These are phyloP conservation scores for Diploptera punctata DNA, from an alignment of 2,888 invertebrate genomes.

Conservation along the genomic window DNA sequence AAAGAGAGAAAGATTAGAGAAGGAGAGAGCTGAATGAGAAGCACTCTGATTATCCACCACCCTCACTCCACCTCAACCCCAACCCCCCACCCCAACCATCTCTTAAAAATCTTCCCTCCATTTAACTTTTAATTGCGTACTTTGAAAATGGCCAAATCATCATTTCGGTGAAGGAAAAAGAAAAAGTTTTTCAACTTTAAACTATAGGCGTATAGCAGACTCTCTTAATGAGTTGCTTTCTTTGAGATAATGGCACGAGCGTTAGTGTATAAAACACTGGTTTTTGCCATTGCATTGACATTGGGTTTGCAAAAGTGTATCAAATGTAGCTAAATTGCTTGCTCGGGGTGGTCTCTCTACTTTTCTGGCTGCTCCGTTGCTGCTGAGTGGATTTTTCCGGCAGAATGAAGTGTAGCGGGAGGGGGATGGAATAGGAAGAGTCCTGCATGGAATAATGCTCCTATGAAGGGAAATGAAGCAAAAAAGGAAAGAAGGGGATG, in stretches of 20 bases:
- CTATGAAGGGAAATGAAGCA: conserved; percentile 34
- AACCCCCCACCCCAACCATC: conserved; percentile 11
- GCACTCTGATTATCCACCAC: conserved; percentile 32
- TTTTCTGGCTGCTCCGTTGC: conserved; percentile 8
- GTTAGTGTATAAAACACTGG: neutral
- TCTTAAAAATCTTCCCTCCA: conserved; percentile 37
- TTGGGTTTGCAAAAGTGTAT: conserved; percentile 29
- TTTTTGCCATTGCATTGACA: neutral
- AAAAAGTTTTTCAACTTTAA: conserved; percentile 37
- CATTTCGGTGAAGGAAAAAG: conserved; percentile 40
- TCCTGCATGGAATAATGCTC: conserved; percentile 31
- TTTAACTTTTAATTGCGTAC: conserved; percentile 44
- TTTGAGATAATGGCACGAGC: conserved; percentile 41
- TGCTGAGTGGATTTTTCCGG: conserved; percentile 40
- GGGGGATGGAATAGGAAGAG: neutral
- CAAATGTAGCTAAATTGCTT: conserved; percentile 42
- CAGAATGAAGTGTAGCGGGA: conserved; percentile 31
- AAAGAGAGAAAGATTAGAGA: too few species aligned
- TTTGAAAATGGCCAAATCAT: conserved; percentile 44
- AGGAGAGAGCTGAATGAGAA: too few species aligned
- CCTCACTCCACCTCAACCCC: conserved; percentile 7
- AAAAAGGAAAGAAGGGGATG: conserved; percentile 6
- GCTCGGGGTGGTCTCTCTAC: conserved; percentile 31
- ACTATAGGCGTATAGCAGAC: conserved; percentile 25
- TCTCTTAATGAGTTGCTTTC: conserved; percentile 42